Base-by-base conservation (phyloP, 2,113 vertebrate species). In the Redunca redunca region DNA sequence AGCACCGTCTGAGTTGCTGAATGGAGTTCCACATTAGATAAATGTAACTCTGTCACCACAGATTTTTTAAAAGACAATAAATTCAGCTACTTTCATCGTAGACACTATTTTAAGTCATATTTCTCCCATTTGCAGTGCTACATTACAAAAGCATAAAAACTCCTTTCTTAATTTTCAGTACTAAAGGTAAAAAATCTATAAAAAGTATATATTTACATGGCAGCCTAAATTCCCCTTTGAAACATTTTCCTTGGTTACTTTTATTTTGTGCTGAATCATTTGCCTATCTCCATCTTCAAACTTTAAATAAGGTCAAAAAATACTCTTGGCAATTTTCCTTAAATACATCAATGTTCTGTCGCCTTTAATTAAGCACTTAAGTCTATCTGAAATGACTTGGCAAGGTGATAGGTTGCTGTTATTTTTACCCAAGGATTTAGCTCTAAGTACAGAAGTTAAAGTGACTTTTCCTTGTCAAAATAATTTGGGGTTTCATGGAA, bases 381-480 rank as follows among this genome's bases (percentile, higher is more conserved):
- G 17, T 33, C 87, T 87, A 95, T 87, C 92, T 98, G 89, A 97
- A 97, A 71, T 88, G 93, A 88, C 74, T 96, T 97, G 97, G 90
- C 96, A 97, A 97, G 58, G 92, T 96, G 95, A 96, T 85, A 93
- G 96, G 64, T n/a, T 93, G 64, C 50, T 90, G 84, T 95, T 98
- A 98, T 98, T 98, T 98, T 98, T 98, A 96, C 48, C 52, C 81
- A 89, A 28, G 33, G 50, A 94, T 90, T 83, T 83, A 71, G 9
- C 17, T 91, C 78, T 92, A 91, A 95, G 83, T 81, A 95, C 57
- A 93, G 60, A 97, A 97, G 90, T 58, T 95, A 88, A 97, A 93
- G 74, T 96, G 94, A 96, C 74, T 36, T 97, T 95, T 97, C 43
- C 97, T 92, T 97, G 96, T 98, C 97, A 98, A 95, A 98, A 95